Conservation (phyloP, 1,140 invertebrate genomes). For the Colletes gigas region DNA sequence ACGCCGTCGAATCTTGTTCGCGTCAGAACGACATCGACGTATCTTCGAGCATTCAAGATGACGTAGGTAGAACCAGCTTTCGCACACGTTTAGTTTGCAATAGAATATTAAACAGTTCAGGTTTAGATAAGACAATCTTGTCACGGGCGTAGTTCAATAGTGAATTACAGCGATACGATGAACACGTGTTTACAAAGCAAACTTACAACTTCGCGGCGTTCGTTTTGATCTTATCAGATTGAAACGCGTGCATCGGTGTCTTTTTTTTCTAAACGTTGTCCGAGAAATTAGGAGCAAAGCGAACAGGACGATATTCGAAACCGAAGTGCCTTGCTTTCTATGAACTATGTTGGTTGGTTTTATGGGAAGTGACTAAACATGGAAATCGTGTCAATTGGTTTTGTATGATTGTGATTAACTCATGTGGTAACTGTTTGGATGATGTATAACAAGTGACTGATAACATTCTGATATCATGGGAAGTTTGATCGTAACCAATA, state of each 20-base stretch:
- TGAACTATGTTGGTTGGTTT: background rate
- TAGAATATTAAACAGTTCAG: background rate
- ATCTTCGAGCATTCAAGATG: background rate
- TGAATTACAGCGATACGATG: background rate
- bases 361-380: background rate
- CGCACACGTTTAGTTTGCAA: background rate
- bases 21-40: background rate
- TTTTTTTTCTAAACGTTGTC: background rate
- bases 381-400: background rate
- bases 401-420: no score
- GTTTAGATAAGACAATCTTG: background rate
- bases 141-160: background rate
- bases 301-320: background rate
- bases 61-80: conserved; percentile 15
- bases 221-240: background rate
- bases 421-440: no score
- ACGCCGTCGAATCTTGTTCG: no score
- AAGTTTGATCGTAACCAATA: no score
- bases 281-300: no score
- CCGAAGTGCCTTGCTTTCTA: background rate
- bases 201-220: background rate
- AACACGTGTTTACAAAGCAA: background rate
- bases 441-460: no score
- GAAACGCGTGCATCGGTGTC: background rate
- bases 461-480: no score